Percentiles rank a stretch among this genome's conserved stretches.
These are phyloP conservation scores for Podilymbus podiceps DNA, from an alignment of 2,113 vertebrate genomes.

Conservation along the genomic window DNA sequence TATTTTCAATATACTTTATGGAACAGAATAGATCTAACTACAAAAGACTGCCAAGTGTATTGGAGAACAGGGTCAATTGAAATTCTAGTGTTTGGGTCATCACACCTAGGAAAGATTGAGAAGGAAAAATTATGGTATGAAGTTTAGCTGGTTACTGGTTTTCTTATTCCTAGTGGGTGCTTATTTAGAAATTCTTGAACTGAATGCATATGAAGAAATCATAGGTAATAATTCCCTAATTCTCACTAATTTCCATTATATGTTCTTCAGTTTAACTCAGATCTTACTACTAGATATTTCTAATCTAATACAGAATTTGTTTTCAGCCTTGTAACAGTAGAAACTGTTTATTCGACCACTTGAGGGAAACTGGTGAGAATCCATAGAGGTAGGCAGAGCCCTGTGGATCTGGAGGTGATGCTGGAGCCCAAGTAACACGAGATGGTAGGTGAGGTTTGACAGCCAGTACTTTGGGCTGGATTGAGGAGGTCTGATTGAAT, in stretches of 20 bases:
- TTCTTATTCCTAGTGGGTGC: background rate
- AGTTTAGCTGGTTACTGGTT: background rate
- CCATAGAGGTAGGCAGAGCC: no score
- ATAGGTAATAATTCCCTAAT: background rate
- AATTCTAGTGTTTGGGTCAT: background rate
- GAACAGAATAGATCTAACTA: background rate
- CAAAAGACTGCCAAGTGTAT: background rate
- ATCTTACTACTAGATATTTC: background rate
- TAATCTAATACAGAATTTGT: background rate
- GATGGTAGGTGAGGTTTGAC: background rate
- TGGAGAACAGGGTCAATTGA: background rate
- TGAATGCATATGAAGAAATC: background rate
- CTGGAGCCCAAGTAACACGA: accelerated
- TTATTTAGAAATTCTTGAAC: background rate
- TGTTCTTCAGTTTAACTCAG: background rate
- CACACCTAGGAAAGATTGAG: background rate
- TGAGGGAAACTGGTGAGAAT: background rate
- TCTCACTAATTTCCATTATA: background rate
- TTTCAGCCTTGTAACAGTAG: background rate
- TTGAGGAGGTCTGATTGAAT: background rate
- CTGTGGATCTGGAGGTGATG: background rate
- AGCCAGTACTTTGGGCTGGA: background rate
- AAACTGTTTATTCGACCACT: background rate
- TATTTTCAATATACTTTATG: background rate
- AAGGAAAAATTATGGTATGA: background rate